Evolutionary conservation across 1,140 invertebrate genomes (phyloP).

Genomic region (Coboldia fuscipes): DNA sequence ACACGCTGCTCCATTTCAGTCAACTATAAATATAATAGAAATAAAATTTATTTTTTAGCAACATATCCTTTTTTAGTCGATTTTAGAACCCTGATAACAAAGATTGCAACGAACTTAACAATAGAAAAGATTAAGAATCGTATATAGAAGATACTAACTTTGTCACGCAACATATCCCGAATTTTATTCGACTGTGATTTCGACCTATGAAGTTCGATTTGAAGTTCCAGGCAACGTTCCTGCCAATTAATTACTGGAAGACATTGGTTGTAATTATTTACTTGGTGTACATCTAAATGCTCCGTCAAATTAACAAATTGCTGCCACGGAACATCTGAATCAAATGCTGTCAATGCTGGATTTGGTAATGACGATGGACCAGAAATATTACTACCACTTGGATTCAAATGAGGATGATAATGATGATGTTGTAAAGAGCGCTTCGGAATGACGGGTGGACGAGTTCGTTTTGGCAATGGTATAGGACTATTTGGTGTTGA

Average conservation of each 20-base stretch:
- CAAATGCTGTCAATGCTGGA: constrained; percentile 11
- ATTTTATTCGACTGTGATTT: constrained; percentile 64
- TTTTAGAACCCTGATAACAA: background rate
- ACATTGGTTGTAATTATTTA: constrained; percentile 18
- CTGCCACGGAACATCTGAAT: constrained; percentile 16
- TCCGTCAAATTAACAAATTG: constrained; percentile 18
- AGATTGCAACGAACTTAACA: background rate
- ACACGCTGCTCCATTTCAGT: constrained; percentile 78
- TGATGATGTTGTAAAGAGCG: constrained; percentile 25
- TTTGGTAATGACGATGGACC: constrained; percentile 4
- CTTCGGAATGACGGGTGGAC: constrained; percentile 30
- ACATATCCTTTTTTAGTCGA: too few species aligned
- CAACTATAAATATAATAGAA: constrained; percentile 50
- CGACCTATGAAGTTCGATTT: constrained; percentile 60
- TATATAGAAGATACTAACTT: constrained; percentile 32
- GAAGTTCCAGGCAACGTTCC: constrained; percentile 59
- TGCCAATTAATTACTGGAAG: constrained; percentile 42
- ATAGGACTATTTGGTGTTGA: constrained; percentile 45
- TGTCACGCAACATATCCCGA: constrained; percentile 63
- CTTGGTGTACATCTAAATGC: constrained; percentile 16
- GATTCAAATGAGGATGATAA: constrained; percentile 10
- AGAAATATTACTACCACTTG: background rate
- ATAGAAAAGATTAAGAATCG: background rate
- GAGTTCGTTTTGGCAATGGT: constrained; percentile 34
- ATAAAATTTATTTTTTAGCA: too few species aligned